Evolutionary conservation across 1,140 invertebrate genomes (phyloP).

Genomic region (Cotesia typhae): DNA sequence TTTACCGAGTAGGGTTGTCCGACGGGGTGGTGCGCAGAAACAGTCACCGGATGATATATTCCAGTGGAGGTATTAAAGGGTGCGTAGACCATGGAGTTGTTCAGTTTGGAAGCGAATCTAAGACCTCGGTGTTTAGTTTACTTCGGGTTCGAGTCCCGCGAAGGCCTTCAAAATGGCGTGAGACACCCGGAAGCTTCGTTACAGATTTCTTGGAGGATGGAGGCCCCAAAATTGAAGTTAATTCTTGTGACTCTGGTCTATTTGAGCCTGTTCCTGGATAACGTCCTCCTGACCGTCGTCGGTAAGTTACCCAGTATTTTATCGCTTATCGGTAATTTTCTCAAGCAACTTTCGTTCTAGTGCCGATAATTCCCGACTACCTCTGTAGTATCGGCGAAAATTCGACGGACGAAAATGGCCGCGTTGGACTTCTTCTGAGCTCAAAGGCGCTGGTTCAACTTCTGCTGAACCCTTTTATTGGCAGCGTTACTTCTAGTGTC

Average conservation of each 20-base stretch:
- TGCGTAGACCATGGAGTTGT: slow-evolving; percentile 29
- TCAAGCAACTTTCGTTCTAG: slow-evolving; percentile 65
- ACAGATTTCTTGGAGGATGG: slow-evolving; percentile 24
- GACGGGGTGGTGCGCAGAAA: slow-evolving; percentile 19
- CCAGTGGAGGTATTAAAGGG: slow-evolving; percentile 32
- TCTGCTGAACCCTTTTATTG: slow-evolving; percentile 83
- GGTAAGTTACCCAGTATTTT: slow-evolving; percentile 68
- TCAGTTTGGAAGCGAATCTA: slow-evolving; percentile 35
- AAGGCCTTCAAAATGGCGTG: too few species aligned
- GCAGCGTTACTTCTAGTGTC: slow-evolving; percentile 72
- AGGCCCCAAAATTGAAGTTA: slow-evolving; percentile 52
- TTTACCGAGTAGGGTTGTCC: background rate
- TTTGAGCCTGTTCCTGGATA: slow-evolving; percentile 77
- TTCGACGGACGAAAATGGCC: slow-evolving; percentile 75
- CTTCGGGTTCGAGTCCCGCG: background rate
- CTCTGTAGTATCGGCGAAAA: slow-evolving; percentile 70
- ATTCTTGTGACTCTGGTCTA: slow-evolving; percentile 71
- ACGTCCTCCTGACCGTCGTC: slow-evolving; percentile 79
- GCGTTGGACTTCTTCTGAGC: slow-evolving; percentile 83
- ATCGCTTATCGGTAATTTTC: too few species aligned
- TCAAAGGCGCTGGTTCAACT: slow-evolving; percentile 90
- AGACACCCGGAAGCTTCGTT: background rate
- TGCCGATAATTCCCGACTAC: slow-evolving; percentile 87
- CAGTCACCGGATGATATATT: background rate
- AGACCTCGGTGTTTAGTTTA: slow-evolving; percentile 14